These are phyloP conservation scores for Lagenorhynchus albirostris DNA, from an alignment of 2,113 vertebrate species.

Conservation along the genomic window DNA sequence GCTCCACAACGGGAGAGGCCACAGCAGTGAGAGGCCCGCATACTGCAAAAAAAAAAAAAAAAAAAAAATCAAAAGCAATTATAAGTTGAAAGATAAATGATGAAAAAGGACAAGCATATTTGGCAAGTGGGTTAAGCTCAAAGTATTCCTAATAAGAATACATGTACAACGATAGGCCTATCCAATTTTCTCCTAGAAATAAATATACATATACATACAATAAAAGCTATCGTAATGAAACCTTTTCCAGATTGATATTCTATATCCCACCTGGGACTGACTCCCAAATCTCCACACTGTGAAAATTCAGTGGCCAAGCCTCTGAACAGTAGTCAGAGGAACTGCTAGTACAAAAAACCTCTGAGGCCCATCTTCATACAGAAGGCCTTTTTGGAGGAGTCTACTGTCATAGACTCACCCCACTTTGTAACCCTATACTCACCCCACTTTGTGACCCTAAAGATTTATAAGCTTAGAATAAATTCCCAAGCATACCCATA, in stretches of 20 bases:
- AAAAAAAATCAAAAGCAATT: slow-evolving; percentile 30
- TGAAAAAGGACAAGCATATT: slow-evolving; percentile 48
- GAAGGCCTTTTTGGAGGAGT: neutral
- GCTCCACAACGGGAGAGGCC: no score
- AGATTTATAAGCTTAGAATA: neutral
- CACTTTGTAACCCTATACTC: neutral
- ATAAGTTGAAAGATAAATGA: slow-evolving; percentile 36
- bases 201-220: slow-evolving; percentile 1
- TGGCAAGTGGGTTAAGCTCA: slow-evolving; percentile 68
- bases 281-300: neutral
- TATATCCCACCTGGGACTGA: neutral
- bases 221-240: neutral
- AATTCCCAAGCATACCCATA: neutral
- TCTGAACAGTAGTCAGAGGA: neutral
- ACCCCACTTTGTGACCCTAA: neutral
- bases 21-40: no score
- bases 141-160: neutral
- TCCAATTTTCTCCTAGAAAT: slow-evolving; percentile 17
- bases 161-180: neutral
- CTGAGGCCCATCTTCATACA: neutral
- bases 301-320: neutral
- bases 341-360: neutral
- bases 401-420: neutral
- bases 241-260: neutral
- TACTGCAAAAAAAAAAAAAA: no score